These are phyloP conservation scores for Hipposideros larvatus DNA, from an alignment of 2,797 vertebrate species.

Conservation along the genomic window DNA sequence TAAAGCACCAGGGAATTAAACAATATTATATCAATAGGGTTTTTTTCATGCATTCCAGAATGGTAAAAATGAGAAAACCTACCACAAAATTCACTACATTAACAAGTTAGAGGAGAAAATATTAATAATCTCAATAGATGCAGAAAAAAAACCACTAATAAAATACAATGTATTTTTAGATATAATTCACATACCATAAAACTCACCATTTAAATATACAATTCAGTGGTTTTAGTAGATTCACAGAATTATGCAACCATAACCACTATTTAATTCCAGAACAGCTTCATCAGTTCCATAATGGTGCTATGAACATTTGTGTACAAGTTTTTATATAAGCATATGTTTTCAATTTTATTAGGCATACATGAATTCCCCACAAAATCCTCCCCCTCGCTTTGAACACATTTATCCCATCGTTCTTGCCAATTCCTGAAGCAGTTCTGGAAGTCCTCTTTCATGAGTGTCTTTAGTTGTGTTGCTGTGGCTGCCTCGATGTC, in stretches of 20 bases:
- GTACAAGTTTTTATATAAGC: conserved; percentile 3
- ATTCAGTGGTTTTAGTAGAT: background rate
- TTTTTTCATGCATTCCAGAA: conserved; percentile 20
- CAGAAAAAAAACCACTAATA: background rate
- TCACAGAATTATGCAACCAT: background rate
- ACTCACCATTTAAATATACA: conserved; percentile 19
- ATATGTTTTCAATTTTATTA: conserved; percentile 18
- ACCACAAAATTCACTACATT: background rate
- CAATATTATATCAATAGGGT: background rate
- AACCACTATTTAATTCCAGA: background rate
- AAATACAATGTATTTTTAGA: conserved; percentile 21
- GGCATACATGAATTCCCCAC: background rate
- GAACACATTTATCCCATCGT: too few species aligned
- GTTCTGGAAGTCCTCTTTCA: too few species aligned
- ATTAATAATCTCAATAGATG: background rate
- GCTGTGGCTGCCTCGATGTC: too few species aligned
- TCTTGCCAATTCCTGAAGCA: too few species aligned
- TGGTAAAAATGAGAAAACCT: background rate
- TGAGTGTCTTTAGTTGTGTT: too few species aligned
- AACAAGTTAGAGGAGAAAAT: background rate
- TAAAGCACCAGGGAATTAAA: background rate
- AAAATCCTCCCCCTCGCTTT: too few species aligned
- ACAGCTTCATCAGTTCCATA: background rate
- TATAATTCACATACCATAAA: conserved; percentile 7
- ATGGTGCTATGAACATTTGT: background rate